phyloP scores from a whole-genome alignment of 2,888 invertebrate species.

The Ecdyonurus torrentis region DNA sequence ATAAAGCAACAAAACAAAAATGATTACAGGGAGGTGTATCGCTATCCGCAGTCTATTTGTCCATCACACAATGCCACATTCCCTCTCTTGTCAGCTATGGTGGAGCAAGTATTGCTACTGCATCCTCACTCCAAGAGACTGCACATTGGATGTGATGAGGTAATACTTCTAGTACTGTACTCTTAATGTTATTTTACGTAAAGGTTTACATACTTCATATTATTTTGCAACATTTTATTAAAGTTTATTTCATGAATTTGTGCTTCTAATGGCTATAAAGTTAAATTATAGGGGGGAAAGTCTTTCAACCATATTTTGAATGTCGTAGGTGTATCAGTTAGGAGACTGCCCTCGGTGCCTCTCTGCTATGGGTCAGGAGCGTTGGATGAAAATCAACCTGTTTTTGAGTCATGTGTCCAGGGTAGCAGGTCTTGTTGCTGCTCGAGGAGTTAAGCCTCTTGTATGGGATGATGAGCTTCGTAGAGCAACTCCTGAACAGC shows the following conservation, averaged over 20 bases:
- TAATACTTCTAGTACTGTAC: neutral
- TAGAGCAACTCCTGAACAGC: slow-evolving; percentile 19
- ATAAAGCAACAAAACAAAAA: too few species aligned
- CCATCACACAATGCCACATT: slow-evolving; percentile 43
- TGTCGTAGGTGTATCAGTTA: slow-evolving; percentile 20
- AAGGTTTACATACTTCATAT: too few species aligned
- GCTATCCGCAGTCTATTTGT: slow-evolving; percentile 46
- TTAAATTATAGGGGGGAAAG: too few species aligned
- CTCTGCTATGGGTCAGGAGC: slow-evolving; percentile 15
- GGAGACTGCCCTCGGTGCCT: slow-evolving; percentile 22
- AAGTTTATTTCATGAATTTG: too few species aligned
- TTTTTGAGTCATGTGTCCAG: slow-evolving; percentile 43
- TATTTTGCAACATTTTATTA: too few species aligned
- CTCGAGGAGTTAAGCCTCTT: slow-evolving; percentile 21
- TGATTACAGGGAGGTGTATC: slow-evolving; percentile 36
- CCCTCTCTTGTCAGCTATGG: slow-evolving; percentile 33
- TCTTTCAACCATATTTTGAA: too few species aligned
- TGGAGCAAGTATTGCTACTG: slow-evolving; percentile 22
- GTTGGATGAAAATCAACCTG: slow-evolving; percentile 35
- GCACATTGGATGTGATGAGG: slow-evolving; percentile 32
- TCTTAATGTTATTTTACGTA: too few species aligned
- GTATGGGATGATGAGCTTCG: slow-evolving; percentile 39
- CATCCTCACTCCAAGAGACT: slow-evolving; percentile 22
- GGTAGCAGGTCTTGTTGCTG: slow-evolving; percentile 23
- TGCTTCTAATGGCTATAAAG: too few species aligned